A percentile compares a stretch with the other conserved stretches of the same genome.
phyloP scores from a whole-genome alignment of 2,888 invertebrate species.

The Iphiclides podalirius region DNA sequence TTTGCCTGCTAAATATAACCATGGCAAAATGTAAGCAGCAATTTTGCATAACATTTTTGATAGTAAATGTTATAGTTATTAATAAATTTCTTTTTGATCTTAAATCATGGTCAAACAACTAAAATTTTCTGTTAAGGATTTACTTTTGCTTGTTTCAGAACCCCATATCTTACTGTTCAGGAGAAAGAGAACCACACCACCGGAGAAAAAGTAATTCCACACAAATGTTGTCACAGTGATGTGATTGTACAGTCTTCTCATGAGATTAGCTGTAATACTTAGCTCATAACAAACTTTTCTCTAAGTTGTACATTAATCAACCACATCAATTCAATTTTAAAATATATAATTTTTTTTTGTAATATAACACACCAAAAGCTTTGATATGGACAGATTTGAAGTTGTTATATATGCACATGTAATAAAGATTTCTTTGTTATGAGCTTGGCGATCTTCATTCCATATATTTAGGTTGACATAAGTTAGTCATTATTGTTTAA shows the following conservation, averaged over 20 bases:
- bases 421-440: constrained; percentile 38
- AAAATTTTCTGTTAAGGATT: too few species aligned
- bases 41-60: too few species aligned
- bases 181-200: constrained; percentile 82
- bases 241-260: constrained; percentile 50
- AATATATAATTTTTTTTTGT: too few species aligned
- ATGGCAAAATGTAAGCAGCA: too few species aligned
- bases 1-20: too few species aligned
- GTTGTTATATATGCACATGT: constrained; percentile 5
- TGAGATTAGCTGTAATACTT: constrained; percentile 44
- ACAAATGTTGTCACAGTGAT: constrained; percentile 30
- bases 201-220: constrained; percentile 51
- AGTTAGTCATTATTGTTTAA: constrained; percentile 39
- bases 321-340: neutral
- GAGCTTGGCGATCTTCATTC: constrained; percentile 55
- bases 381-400: neutral
- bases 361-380: neutral
- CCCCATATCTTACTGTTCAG: constrained; percentile 94
- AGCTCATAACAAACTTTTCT: constrained; percentile 42
- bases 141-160: constrained; percentile 78
- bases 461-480: constrained; percentile 37
- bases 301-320: constrained; percentile 1
- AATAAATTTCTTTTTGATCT: too few species aligned
- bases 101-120: too few species aligned
- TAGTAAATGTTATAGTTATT: too few species aligned